phyloP scores from a whole-genome alignment of 2,888 invertebrate species.

The Xylocampa areola region DNA sequence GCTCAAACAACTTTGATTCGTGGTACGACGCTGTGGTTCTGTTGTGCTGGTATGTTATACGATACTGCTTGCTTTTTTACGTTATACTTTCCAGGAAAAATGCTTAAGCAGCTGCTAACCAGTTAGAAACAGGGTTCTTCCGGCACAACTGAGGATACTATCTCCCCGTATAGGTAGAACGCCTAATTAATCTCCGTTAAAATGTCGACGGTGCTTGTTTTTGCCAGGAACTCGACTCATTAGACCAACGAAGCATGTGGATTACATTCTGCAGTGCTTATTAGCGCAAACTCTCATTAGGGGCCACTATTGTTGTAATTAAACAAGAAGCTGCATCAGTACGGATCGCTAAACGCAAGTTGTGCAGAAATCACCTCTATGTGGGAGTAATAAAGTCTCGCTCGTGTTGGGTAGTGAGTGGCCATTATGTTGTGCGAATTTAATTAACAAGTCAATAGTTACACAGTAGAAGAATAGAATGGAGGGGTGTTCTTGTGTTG shows the following conservation, averaged over 20 bases:
- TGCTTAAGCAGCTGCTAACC: slow-evolving; percentile 67
- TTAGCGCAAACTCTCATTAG: slow-evolving; percentile 90
- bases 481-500: slow-evolving; percentile 83
- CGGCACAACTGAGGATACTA: slow-evolving; percentile 68
- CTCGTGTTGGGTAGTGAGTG: slow-evolving; percentile 43
- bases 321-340: slow-evolving; percentile 85
- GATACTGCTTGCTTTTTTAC: slow-evolving; percentile 54
- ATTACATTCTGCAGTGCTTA: slow-evolving; percentile 89
- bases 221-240: slow-evolving; percentile 88
- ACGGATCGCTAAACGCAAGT: slow-evolving; percentile 66
- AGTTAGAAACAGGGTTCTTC: slow-evolving; percentile 76
- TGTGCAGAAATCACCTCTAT: slow-evolving; percentile 73
- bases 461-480: slow-evolving; percentile 75
- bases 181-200: slow-evolving; percentile 88
- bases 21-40: slow-evolving; percentile 54
- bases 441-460: slow-evolving; percentile 89
- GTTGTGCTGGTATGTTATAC: slow-evolving; percentile 54
- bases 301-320: slow-evolving; percentile 89
- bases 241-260: slow-evolving; percentile 89
- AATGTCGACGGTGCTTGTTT: slow-evolving; percentile 87
- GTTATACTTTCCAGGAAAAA: slow-evolving; percentile 72
- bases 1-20: slow-evolving; percentile 62
- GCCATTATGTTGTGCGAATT: slow-evolving; percentile 82
- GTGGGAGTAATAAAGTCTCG: slow-evolving; percentile 63
- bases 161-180: slow-evolving; percentile 79